Base-by-base conservation (phyloP, 2,113 vertebrate species). In the Phaethon lepturus region DNA sequence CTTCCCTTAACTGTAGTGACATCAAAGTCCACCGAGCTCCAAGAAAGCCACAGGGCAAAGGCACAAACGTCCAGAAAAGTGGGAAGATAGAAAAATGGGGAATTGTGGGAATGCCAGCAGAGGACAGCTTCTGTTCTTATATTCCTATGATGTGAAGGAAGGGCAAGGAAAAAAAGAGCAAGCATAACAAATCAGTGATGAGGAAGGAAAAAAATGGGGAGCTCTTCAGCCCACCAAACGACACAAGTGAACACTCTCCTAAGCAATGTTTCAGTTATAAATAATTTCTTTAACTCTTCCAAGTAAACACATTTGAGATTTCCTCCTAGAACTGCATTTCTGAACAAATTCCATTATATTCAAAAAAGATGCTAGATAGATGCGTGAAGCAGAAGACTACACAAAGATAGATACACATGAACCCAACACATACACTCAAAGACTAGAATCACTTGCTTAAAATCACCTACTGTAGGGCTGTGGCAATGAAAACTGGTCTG, bases 401-500 rank as follows among this genome's bases (percentile, higher is more conserved):
- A 0, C 31, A 58, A 73, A 49, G 17, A 29, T 0, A 78, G 31
- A 68, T 20, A 45, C 3, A n/a, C 14, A 10, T 10, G 13, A 73
- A 50, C 11, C 13, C 55, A 84, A 22, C 13, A 63, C 3, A 1
- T 17, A 55, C 11, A 38, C 25, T 52, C 18, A 17, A 26, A 63
- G 24, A n/a, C 44, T 10, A 74, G 73, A 72, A 49, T 77, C 50
- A 49, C 33, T 83, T 82, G 35, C 29, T 73, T 77, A 81, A 93
- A 86, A 77, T 55, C 72, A 77, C 6, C 52, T 67, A n/a, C 19
- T 38, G 5, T n/a, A 62, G 26, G n/a, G 9, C 47, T 77, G 11
- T 71, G n/a, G 66, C 50, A 47, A 25, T 90, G 82, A 20, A 72
- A 95, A 77, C 42, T 28, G 59, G 56, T 84, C 74, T 90, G 83